Percentiles rank a stretch among this genome's conserved stretches.
Evolutionary conservation across 1,140 invertebrate genomes (phyloP).

Genomic region (Tetraneura akinire): DNA sequence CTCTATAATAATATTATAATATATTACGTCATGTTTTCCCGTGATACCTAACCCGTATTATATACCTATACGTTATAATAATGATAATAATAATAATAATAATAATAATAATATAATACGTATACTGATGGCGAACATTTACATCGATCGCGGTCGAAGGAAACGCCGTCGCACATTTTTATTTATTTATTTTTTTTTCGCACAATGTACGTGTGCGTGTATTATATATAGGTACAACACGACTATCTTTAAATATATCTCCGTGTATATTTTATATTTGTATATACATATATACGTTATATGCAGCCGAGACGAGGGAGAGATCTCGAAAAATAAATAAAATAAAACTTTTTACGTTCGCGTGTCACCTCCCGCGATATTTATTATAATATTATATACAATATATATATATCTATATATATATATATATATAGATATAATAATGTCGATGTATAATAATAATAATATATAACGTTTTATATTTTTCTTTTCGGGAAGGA

Average conservation of each 20-base stretch:
- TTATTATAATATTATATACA: conserved; percentile 6
- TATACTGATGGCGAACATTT: conserved; percentile 7
- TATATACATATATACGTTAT: background rate
- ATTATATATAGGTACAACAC: no score
- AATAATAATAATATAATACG: background rate
- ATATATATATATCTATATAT: background rate
- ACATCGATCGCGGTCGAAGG: background rate
- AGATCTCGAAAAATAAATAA: background rate
- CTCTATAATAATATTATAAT: background rate
- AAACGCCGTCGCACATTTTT: no score
- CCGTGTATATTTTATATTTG: background rate
- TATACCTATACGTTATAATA: conserved; percentile 1
- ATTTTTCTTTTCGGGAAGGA: background rate
- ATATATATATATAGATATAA: background rate
- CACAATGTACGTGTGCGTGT: no score
- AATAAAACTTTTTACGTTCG: conserved; percentile 8
- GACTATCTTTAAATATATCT: no score
- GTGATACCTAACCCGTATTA: no score
- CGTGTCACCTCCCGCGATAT: background rate
- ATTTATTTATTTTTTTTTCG: no score
- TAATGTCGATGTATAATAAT: no score
- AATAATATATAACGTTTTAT: background rate
- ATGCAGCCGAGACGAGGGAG: background rate
- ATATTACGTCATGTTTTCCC: no score
- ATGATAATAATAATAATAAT: no score